Evolutionary conservation across 1,140 invertebrate species (phyloP).

Genomic region (Sminthurinus signatus): DNA sequence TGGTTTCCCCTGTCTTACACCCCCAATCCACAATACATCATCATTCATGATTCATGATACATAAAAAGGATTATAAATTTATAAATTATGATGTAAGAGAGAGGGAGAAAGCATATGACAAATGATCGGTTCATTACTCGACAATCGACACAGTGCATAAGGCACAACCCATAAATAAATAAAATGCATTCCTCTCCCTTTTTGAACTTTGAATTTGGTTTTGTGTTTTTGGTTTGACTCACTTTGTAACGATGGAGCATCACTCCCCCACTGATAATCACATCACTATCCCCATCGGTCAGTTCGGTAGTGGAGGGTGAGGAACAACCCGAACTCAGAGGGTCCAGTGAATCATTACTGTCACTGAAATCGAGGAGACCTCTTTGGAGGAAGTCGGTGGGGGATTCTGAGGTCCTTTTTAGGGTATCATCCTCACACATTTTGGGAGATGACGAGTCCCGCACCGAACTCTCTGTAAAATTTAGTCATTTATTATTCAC

Average conservation of each 20-base stretch:
- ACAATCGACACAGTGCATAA: no score
- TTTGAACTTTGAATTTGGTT: no score
- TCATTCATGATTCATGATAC: no score
- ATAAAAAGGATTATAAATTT: no score
- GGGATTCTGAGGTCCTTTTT: slow-evolving; percentile 47
- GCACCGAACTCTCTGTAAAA: slow-evolving; percentile 36
- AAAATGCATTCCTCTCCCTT: no score
- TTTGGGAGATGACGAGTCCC: slow-evolving; percentile 30
- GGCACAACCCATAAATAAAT: no score
- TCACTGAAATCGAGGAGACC: slow-evolving; percentile 39
- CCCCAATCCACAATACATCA: no score
- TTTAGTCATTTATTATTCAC: no score
- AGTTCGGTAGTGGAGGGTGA: slow-evolving; percentile 44
- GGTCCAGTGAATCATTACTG: slow-evolving; percentile 39
- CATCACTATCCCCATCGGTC: slow-evolving; percentile 41
- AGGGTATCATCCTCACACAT: slow-evolving; percentile 14
- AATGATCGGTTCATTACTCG: no score
- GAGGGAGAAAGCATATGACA: no score
- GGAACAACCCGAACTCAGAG: slow-evolving; percentile 41
- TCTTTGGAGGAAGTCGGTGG: slow-evolving; percentile 42
- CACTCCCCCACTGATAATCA: slow-evolving; percentile 39
- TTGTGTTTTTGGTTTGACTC: slow-evolving; percentile 10
- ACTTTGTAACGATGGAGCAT: slow-evolving; percentile 33
- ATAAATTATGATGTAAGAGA: no score
- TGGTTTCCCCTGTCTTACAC: no score